Base-by-base conservation (phyloP, 2,797 vertebrate species). In the Esox masquinongy region DNA sequence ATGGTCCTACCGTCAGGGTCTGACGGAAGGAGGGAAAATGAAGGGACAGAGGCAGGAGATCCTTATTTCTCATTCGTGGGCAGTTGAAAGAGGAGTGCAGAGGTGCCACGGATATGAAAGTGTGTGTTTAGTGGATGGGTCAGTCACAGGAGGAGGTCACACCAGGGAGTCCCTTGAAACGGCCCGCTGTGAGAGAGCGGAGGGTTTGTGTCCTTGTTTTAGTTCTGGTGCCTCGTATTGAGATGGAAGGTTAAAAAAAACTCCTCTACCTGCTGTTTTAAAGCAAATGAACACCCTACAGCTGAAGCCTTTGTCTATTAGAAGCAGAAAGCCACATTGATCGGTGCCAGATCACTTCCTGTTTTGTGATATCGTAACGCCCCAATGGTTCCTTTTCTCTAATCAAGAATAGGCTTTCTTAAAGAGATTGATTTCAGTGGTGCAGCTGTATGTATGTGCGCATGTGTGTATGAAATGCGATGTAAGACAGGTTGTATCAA, bases 71-170 rank as follows among this genome's bases (percentile, higher is more conserved):
- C 66, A 69, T n/a, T 68, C 49, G 24, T 34, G 31, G 51, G 68
- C 1, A 51, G 59, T 34, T 79, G 66, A 75, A 79, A 75, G 43
- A 74, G 70, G 79, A 72, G 80, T 81, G 78, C 67, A 63, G 43
- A 64, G 63, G 26, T 64, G 75, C 73, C 66, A 75, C 68, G 76
- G 68, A 51, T 66, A 74, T 78, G 77, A 80, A 84, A 82, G 72
- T 83, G 80, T 85, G 49, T 56, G 73, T 82, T 84, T 80, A 74
- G 53, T 12, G 24, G 36, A 43, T 12, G 19, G 51, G 73, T 77
- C 3, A 1, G 67, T 53, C 29, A 79, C 70, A 77, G 79, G 84
- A 71, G 75, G 15, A 63, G 64, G 66, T 63, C 72, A 67, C 72
- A 77, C 77, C 31, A 26, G 51, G 31, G 53, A 19, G 12, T 61